Evolutionary conservation across 2,888 invertebrate species (phyloP).

Genomic region (Omphaloscelis lunosa): DNA sequence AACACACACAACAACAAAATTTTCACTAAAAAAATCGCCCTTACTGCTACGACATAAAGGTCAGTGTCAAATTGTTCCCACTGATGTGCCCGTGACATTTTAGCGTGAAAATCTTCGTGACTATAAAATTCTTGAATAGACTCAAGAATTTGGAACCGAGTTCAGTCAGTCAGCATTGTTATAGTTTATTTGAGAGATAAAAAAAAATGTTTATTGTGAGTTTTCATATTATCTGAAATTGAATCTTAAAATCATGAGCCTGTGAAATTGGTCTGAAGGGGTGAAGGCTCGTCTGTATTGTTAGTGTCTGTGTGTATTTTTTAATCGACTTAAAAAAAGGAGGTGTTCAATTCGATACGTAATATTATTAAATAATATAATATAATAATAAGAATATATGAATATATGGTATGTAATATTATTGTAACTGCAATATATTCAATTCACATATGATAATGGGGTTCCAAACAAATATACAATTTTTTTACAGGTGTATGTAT

Average conservation of each 20-base stretch:
- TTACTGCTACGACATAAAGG: neutral
- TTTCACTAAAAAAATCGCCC: neutral
- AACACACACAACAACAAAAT: neutral
- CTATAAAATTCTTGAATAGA: neutral
- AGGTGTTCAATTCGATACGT: no score
- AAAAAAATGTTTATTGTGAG: slow-evolving; percentile 9
- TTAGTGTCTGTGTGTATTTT: neutral
- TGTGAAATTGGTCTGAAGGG: slow-evolving; percentile 27
- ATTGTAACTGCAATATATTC: no score
- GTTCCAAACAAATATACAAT: no score
- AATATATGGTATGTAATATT: no score
- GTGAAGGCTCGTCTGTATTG: neutral
- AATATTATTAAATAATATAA: no score
- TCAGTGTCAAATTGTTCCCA: neutral
- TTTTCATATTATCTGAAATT: slow-evolving; percentile 46
- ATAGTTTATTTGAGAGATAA: slow-evolving; percentile 24
- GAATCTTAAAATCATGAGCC: slow-evolving; percentile 47
- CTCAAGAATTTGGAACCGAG: no score
- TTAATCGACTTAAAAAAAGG: no score
- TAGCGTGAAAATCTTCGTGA: neutral
- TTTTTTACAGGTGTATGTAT: no score
- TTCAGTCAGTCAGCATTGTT: neutral
- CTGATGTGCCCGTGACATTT: neutral
- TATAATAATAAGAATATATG: no score
- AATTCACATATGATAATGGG: no score